These are phyloP conservation scores for Orcinus orca DNA, from an alignment of 2,113 vertebrate species.

Conservation along the genomic window DNA sequence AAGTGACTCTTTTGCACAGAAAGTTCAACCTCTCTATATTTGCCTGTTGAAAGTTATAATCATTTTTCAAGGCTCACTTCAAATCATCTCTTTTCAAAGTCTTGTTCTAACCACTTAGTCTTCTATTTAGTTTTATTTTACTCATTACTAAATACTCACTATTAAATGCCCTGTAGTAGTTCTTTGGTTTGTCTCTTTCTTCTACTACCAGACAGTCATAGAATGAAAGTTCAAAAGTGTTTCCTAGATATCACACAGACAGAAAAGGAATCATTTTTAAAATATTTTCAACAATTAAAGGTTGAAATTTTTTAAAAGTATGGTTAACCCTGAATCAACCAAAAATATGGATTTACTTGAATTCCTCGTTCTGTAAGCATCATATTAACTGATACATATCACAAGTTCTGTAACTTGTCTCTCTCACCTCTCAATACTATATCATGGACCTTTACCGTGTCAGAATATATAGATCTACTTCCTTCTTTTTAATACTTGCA, in stretches of 20 bases:
- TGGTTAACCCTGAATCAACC: background rate
- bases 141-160: background rate
- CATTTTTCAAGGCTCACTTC: background rate
- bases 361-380: background rate
- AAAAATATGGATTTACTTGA: background rate
- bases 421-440: background rate
- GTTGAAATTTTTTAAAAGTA: background rate
- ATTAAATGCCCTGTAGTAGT: background rate
- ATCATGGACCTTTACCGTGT: background rate
- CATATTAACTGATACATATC: background rate
- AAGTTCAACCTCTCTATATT: background rate
- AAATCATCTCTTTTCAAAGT: background rate
- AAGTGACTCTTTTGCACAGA: background rate
- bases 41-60: background rate
- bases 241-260: background rate
- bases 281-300: background rate
- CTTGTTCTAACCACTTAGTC: background rate
- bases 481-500: background rate
- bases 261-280: background rate
- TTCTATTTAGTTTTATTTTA: background rate
- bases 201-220: background rate
- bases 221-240: background rate
- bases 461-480: background rate
- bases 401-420: background rate
- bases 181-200: background rate